Conservation (phyloP, 2,797 vertebrate species). For the Monodelphis domestica region DNA sequence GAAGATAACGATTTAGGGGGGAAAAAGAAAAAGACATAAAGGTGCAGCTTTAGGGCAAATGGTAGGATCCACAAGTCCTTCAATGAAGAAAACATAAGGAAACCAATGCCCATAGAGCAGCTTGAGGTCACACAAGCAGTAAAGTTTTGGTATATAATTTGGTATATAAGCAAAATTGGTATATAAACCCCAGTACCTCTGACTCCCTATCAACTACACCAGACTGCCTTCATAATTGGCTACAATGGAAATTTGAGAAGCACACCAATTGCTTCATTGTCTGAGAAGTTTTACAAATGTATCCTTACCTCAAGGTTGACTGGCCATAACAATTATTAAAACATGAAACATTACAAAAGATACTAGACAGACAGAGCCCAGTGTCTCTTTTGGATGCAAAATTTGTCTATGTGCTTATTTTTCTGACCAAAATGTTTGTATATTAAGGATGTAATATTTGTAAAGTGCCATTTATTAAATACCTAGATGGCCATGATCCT, state of each 20-base stretch:
- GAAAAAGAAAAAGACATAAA: background rate
- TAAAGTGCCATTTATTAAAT: conserved; percentile 9
- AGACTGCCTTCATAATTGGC: background rate
- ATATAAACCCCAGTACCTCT: background rate
- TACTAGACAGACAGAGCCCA: background rate
- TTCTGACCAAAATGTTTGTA: background rate
- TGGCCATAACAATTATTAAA: background rate
- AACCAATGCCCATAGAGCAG: background rate
- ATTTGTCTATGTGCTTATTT: background rate
- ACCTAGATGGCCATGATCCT: conserved; percentile 5
- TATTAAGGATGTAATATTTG: conserved; percentile 25
- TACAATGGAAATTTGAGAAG: background rate
- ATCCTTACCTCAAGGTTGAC: background rate
- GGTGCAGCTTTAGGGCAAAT: background rate
- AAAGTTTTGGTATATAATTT: too few species aligned
- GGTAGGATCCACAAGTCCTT: background rate
- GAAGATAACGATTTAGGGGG: too few species aligned
- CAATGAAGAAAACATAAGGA: background rate
- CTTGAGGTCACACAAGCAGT: background rate
- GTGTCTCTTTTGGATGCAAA: background rate
- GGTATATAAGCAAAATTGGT: background rate
- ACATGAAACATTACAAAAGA: background rate
- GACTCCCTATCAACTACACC: background rate
- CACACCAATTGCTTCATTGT: background rate
- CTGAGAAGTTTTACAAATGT: background rate